Conservation (phyloP, 2,797 vertebrate genomes). For the Crypturellus tataupa region DNA sequence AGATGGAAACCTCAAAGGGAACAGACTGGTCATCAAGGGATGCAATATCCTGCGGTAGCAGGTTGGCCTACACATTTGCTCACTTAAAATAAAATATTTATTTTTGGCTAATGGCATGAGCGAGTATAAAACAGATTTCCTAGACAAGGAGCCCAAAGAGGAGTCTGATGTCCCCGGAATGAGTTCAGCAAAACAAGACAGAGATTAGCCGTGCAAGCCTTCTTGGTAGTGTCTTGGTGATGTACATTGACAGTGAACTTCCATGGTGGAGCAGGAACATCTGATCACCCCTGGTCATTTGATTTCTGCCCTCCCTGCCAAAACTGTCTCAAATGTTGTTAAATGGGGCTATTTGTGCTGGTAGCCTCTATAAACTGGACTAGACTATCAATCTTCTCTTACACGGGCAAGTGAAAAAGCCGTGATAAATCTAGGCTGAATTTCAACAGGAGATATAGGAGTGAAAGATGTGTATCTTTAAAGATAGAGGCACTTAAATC, state of each 20-base stretch:
- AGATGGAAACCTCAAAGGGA: neutral
- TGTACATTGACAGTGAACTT: neutral
- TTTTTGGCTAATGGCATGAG: neutral
- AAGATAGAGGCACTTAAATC: conserved; percentile 46
- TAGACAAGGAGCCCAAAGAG: neutral
- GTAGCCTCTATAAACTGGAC: conserved; percentile 53
- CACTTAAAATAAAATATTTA: neutral
- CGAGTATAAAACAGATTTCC: neutral
- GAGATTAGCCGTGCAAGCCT: neutral
- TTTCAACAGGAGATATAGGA: conserved; percentile 11
- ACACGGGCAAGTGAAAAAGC: conserved; percentile 39
- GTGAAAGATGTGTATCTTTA: conserved; percentile 30
- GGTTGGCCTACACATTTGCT: neutral
- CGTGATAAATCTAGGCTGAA: conserved; percentile 55
- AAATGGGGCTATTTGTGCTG: conserved; percentile 48
- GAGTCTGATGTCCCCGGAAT: neutral
- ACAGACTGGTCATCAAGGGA: neutral
- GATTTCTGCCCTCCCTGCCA: neutral
- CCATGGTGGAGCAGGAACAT: conserved; percentile 24
- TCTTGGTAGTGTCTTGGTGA: conserved; percentile 8
- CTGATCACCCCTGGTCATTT: conserved; percentile 30
- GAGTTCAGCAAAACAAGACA: neutral
- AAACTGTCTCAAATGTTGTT: conserved; percentile 37
- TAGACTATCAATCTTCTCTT: conserved; percentile 57
- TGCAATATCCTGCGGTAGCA: neutral